Evolutionary conservation across 2,888 invertebrate species (phyloP), one percentile per base, ranked within the genome.

Genomic region (Pemphredon lugubris): DNA sequence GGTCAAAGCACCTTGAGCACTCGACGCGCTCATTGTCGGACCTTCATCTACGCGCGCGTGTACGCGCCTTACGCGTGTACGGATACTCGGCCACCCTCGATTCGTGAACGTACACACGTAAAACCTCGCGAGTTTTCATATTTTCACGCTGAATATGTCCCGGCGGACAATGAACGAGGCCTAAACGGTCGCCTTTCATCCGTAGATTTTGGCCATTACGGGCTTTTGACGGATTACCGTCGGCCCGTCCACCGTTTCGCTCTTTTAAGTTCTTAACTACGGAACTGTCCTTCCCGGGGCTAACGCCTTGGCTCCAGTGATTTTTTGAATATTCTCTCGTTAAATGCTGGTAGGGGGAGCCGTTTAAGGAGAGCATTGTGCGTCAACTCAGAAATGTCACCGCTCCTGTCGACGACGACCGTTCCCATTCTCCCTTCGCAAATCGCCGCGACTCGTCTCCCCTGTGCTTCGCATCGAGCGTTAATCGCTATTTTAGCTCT

Each of bases 101-200:
- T n/a, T n/a, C n/a, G n/a, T n/a, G 21, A 37, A 9, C 2, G 18
- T 21, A 20, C 18, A 1, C 34, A 48, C 68, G 57, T 16, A 39
- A 42, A 58, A 45, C 55, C 59, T 67, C 73, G 68, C 63, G 66
- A 72, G 66, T 72, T 67, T 82, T 77, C 79, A 81, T 79, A 83
- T 86, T 86, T 86, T 82, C 77, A 83, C 78, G 72, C 58, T 83
- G 81, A 85, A 85, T 85, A 84, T 83, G 55, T 67, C 67, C 75
- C 63, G 50, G 40, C 55, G 57, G 51, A 77, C 81, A 81, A 77
- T 74, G 65, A 61, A 20, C 55, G 34, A 34, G 57, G 61, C 58
- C 71, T 82, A 83, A 86, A 84, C 83, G 85, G 59, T 64, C 71
- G 61, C 76, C 71, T 83, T 84, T 86, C 82, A 80, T 61, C 66